Evolutionary conservation across 2,113 vertebrate genomes (phyloP), one percentile per base, ranked within the genome.

Genomic region (Pluvialis apricaria): DNA sequence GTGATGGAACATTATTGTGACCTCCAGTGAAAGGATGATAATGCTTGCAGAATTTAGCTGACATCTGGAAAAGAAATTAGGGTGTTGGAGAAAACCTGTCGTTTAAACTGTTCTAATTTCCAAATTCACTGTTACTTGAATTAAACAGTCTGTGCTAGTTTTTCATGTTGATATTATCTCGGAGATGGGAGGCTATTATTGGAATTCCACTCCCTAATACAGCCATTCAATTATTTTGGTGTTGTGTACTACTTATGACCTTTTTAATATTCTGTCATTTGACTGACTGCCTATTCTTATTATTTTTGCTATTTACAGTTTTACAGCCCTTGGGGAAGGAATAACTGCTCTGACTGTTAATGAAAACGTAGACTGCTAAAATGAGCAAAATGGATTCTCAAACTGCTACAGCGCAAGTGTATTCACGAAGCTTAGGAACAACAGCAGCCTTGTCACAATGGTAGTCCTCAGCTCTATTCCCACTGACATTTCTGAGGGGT

Each of bases 231-330:
- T 71, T 93, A 68, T 83, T 92, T 86, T 70, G 81, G 51, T 66
- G 58, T 38, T 20, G 15, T 87, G 75, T 54, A 70, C 64, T 88
- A 47, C 54, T 61, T 45, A 34, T 69, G 81, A 94, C 66, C 89
- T 95, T 96, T 93, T 82, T 32, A 93, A 76, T 94, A 94, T 94
- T 96, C 95, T 77, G 40, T 44, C 77, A 32, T 61, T 92, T 86
- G 62, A 62, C 65, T 78, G 51, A 34, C 72, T 94, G 68, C 52
- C 60, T 94, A 8, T 81, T 88, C 88, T 95, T 81, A 36, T 55
- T 90, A 79, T 60, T 96, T 91, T 45, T 92, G 75, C 69, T 92
- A 19, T 88, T 95, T 88, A n/a, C 42, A 51, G 58, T 75, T 88
- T 90, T 78, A 62, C 65, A 93, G 61, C 40, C 79, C 68, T 64